Evolutionary conservation across 1,140 invertebrate genomes (phyloP).

Genomic region (Apolygus lucorum): DNA sequence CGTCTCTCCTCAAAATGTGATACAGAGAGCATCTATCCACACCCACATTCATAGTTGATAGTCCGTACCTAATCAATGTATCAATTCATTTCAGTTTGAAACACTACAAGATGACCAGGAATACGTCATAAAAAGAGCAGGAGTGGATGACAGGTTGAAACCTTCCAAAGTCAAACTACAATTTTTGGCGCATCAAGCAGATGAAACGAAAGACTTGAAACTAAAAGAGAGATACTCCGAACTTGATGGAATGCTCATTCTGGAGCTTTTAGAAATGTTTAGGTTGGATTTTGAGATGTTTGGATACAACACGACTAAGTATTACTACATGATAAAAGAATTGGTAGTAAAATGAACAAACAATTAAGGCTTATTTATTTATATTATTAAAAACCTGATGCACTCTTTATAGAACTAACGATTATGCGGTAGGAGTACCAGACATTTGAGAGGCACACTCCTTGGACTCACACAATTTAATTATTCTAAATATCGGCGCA

Average conservation of each 20-base stretch:
- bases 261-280: slow-evolving; percentile 68
- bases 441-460: too few species aligned
- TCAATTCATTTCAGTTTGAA: slow-evolving; percentile 29
- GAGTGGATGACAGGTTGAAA: slow-evolving; percentile 60
- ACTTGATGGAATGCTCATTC: slow-evolving; percentile 60
- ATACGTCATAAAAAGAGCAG: slow-evolving; percentile 66
- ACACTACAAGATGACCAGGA: slow-evolving; percentile 64
- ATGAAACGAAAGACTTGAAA: slow-evolving; percentile 47
- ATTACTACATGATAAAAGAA: slow-evolving; percentile 25
- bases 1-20: too few species aligned
- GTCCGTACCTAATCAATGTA: too few species aligned
- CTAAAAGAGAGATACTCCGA: slow-evolving; percentile 65
- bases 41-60: too few species aligned
- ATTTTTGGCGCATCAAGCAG: slow-evolving; percentile 61
- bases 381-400: too few species aligned
- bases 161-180: slow-evolving; percentile 55
- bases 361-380: slow-evolving; percentile 14
- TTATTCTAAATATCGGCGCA: too few species aligned
- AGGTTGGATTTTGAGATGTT: slow-evolving; percentile 79
- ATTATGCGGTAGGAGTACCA: too few species aligned
- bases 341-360: slow-evolving; percentile 1
- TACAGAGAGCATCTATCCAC: too few species aligned
- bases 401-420: too few species aligned
- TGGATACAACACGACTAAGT: slow-evolving; percentile 49
- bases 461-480: too few species aligned